Evolutionary conservation across 1,140 invertebrate species (phyloP).

Genomic region (Nephotettix cincticeps): DNA sequence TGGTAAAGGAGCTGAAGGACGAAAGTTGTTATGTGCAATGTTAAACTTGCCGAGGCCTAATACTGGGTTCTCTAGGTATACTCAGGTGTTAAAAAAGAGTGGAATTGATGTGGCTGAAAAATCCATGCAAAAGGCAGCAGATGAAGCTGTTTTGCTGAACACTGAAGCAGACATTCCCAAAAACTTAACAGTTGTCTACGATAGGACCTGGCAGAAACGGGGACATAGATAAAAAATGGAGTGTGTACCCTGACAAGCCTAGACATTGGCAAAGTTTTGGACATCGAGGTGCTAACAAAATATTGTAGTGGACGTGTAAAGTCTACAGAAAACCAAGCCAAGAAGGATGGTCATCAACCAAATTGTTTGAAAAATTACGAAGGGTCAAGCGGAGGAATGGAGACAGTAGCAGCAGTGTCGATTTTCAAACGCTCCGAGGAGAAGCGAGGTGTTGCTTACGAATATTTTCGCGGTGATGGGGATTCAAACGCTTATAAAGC

Average conservation of each 20-base stretch:
- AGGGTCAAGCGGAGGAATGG: constrained; percentile 5
- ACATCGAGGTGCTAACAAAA: constrained; percentile 26
- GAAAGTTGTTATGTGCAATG: background rate
- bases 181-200: constrained; percentile 10
- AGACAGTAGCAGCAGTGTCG: too few relatives aligned
- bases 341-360: background rate
- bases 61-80: background rate
- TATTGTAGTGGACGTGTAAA: constrained; percentile 25
- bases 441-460: background rate
- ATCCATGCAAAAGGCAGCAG: too few relatives aligned
- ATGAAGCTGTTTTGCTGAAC: background rate
- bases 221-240: constrained; percentile 24
- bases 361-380: constrained; percentile 21
- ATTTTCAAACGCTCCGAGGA: background rate
- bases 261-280: constrained; percentile 30
- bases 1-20: background rate
- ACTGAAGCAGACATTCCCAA: background rate
- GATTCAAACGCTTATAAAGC: too few relatives aligned
- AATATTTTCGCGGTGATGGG: background rate
- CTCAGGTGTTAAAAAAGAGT: background rate
- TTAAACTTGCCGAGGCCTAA: constrained; percentile 2
- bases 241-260: constrained; percentile 22
- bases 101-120: background rate
- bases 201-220: constrained; percentile 31
- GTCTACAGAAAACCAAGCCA: background rate